phyloP scores from a whole-genome alignment of 1,140 invertebrate species.

The Centruroides sculpturatus region DNA sequence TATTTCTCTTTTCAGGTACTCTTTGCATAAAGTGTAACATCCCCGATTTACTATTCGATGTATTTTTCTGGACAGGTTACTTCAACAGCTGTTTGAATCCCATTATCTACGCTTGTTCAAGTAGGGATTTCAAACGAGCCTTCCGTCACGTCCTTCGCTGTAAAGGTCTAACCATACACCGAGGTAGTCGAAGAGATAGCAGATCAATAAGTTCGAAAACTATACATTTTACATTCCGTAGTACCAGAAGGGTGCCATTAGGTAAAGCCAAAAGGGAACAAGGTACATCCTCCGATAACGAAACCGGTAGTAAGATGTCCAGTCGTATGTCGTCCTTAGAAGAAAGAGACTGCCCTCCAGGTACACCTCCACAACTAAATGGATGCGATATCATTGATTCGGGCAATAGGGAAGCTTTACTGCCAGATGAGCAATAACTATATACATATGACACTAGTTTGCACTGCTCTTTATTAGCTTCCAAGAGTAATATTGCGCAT shows the following conservation, averaged over 20 bases:
- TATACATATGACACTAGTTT: no score
- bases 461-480: no score
- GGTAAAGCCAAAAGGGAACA: not conserved
- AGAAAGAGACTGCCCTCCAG: no score
- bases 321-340: no score
- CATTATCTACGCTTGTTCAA: constrained; percentile 47
- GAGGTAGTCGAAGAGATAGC: constrained; percentile 3
- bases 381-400: no score
- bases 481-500: no score
- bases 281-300: no score
- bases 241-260: constrained; percentile 1
- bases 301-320: no score
- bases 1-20: constrained; percentile 28
- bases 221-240: constrained; percentile 13
- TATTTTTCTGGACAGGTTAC: constrained; percentile 53
- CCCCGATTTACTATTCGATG: constrained; percentile 33
- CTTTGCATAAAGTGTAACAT: constrained; percentile 32
- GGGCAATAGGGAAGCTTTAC: no score
- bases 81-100: constrained; percentile 55
- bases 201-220: constrained; percentile 12
- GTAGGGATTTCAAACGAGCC: constrained; percentile 40
- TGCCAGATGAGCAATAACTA: no score
- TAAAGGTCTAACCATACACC: constrained; percentile 7
- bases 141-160: constrained; percentile 32
- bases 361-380: no score